Percentiles rank a stretch among this genome's conserved stretches.
Evolutionary conservation across 2,888 invertebrate species (phyloP).

Genomic region (Linnaemya vulpina): DNA sequence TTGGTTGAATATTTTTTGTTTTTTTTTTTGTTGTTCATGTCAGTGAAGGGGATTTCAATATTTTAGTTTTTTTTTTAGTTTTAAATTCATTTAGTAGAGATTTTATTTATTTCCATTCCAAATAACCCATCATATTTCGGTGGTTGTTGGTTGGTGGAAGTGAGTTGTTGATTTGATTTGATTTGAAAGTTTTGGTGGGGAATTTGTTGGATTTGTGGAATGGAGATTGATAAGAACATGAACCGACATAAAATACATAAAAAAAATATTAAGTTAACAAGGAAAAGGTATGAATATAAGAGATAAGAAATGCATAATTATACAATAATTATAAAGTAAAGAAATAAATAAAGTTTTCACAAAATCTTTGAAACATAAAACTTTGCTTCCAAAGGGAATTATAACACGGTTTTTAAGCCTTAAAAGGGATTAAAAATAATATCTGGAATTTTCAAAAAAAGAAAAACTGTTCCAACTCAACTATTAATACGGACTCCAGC

Average conservation of each 20-base stretch:
- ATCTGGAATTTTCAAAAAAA: no score
- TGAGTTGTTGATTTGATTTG: slow-evolving; percentile 46
- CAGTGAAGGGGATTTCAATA: slow-evolving; percentile 58
- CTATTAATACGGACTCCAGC: no score
- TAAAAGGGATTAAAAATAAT: no score
- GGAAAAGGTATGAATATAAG: background rate
- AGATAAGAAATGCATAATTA: background rate
- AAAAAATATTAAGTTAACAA: slow-evolving; percentile 37
- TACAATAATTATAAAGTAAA: background rate
- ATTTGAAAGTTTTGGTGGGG: slow-evolving; percentile 48
- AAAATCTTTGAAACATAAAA: no score
- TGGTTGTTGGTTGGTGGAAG: slow-evolving; percentile 55
- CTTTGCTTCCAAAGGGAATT: no score
- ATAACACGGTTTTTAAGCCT: no score
- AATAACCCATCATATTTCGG: slow-evolving; percentile 65
- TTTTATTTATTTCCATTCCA: slow-evolving; percentile 56
- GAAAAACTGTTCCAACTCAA: no score
- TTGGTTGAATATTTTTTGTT: slow-evolving; percentile 59
- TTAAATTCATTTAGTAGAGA: slow-evolving; percentile 43
- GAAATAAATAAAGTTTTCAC: no score
- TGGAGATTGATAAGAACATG: slow-evolving; percentile 35
- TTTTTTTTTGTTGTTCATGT: slow-evolving; percentile 50
- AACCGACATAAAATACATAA: slow-evolving; percentile 40
- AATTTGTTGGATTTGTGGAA: slow-evolving; percentile 50
- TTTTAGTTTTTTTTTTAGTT: slow-evolving; percentile 59